Base-by-base conservation (phyloP, 2,888 invertebrate genomes). In the Parnassius apollo region DNA sequence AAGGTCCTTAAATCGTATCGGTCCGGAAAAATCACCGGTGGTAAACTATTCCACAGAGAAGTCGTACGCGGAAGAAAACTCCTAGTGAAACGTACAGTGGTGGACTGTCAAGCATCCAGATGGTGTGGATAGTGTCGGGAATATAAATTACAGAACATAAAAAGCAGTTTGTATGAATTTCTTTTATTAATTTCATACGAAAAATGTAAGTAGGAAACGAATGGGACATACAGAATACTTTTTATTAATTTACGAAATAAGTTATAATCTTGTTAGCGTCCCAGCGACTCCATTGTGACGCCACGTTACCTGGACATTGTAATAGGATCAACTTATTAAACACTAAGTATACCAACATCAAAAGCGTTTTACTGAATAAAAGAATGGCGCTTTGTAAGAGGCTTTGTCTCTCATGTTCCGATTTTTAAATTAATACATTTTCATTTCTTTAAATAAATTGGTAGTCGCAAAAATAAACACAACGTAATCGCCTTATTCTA, bases 301-400 rank as follows among this genome's bases (percentile, higher is more conserved):
- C 75, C 70, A 73, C 78, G 82, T 85, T 86, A 90, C 91, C 91
- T 90, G 91, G 85, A 85, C 91, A 86, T 82, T 83, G 85, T 92
- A 92, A 92, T 91, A 92, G 92, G 92, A 92, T 92, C 91, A 92
- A 91, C 89, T 91, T 91, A 90, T 91, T 87, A 91, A 88, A 89
- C 83, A 89, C 86, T 90, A 92, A 92, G 92, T 91, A 91, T 75
- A 73, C 81, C 80, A 83, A 90, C 92, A 92, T 92, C 91, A 92
- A 91, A 90, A 88, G 88, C 87, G 75, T 83, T 77, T 75, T 75
- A 70, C 77, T 69, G 71, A 76, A 79, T 74, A 79, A 86, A 87
- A 85, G 86, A 88, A 88, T 83, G 76, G 68, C 71, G 80, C 80
- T 82, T 79, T 79, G 81, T 89, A 90, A 89, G 88, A 88, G 88